phyloP scores from a whole-genome alignment of 2,888 invertebrate genomes.

The Apodemia zela region DNA sequence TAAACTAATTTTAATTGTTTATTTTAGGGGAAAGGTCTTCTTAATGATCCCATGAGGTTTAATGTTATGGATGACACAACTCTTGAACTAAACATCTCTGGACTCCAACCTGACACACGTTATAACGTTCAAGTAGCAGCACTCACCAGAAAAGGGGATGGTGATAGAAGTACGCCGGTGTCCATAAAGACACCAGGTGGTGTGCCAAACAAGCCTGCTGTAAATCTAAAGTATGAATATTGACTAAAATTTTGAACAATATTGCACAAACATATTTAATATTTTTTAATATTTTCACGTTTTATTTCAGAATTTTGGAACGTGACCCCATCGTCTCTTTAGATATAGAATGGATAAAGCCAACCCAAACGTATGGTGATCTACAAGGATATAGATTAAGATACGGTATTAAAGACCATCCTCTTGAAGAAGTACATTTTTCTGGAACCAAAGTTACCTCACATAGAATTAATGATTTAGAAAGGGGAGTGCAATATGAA shows the following conservation, averaged over 20 bases:
- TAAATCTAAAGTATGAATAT: slow-evolving; percentile 86
- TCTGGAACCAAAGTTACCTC: slow-evolving; percentile 84
- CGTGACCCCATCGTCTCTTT: slow-evolving; percentile 93
- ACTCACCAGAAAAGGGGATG: slow-evolving; percentile 97
- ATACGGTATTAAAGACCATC: slow-evolving; percentile 92
- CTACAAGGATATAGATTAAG: slow-evolving; percentile 92
- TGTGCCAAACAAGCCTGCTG: slow-evolving; percentile 91
- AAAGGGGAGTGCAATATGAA: slow-evolving; percentile 97
- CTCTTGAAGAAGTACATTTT: slow-evolving; percentile 86
- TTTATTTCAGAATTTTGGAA: slow-evolving; percentile 85
- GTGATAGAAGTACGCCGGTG: slow-evolving; percentile 92
- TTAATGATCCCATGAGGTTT: slow-evolving; percentile 93
- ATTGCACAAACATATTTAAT: not conserved
- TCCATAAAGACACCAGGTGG: slow-evolving; percentile 95
- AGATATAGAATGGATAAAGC: slow-evolving; percentile 95
- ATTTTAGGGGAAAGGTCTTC: slow-evolving; percentile 85
- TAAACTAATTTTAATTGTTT: not conserved
- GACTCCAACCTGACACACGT: slow-evolving; percentile 95
- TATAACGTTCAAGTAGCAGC: slow-evolving; percentile 98
- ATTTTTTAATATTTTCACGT: slow-evolving; percentile 9
- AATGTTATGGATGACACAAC: slow-evolving; percentile 91
- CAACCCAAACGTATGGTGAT: slow-evolving; percentile 93
- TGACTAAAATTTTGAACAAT: not conserved
- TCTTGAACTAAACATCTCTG: slow-evolving; percentile 90
- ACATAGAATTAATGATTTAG: slow-evolving; percentile 89